These are phyloP conservation scores for Phengaris alcon DNA, from an alignment of 2,888 invertebrate genomes.

Conservation along the genomic window DNA sequence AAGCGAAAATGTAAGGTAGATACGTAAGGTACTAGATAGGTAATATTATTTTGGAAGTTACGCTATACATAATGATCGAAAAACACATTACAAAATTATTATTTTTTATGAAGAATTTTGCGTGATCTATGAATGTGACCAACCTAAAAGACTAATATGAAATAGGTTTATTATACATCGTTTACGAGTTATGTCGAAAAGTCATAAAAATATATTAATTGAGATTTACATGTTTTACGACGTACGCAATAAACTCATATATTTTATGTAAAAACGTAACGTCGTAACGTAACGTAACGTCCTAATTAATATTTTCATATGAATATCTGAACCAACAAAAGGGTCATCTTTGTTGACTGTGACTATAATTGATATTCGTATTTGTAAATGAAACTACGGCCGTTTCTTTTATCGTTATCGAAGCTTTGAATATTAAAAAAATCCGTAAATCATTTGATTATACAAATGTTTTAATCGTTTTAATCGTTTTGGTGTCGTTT, in stretches of 20 bases:
- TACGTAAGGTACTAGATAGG: no score
- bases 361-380: neutral
- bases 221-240: constrained; percentile 17
- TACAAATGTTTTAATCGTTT: no score
- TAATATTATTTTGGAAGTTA: no score
- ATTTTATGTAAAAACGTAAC: neutral
- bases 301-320: neutral
- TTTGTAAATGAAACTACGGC: neutral
- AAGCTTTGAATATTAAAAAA: no score
- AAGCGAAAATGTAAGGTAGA: no score
- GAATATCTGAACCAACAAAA: neutral
- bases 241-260: neutral
- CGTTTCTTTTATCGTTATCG: no score
- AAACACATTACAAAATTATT: no score
- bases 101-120: no score
- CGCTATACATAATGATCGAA: no score
- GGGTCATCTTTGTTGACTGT: neutral
- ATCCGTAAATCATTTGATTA: no score
- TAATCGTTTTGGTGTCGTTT: no score
- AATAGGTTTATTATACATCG: constrained; percentile 10
- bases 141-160: neutral
- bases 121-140: no score
- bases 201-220: constrained; percentile 6
- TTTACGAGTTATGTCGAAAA: constrained; percentile 1
- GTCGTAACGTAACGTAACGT: neutral